These are phyloP conservation scores for Turnix velox DNA, from an alignment of 2,113 vertebrate genomes.

Conservation along the genomic window DNA sequence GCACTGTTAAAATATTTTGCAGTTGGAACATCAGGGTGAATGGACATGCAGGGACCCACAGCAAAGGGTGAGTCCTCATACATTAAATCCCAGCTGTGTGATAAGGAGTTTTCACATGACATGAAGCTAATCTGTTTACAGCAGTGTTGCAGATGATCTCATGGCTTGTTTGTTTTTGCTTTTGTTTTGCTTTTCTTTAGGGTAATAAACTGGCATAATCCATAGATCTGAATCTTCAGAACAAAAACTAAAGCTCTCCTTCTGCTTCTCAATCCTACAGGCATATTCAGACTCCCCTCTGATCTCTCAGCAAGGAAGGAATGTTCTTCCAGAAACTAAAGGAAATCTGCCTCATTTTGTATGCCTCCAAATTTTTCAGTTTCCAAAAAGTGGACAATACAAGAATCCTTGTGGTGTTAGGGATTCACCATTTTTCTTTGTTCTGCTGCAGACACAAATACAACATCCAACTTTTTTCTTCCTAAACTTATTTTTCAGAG, in stretches of 20 bases:
- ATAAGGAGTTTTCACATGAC: slow-evolving; percentile 2
- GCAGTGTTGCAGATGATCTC: slow-evolving; percentile 7
- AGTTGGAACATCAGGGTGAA: not conserved
- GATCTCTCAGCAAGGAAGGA: not conserved
- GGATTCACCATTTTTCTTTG: not conserved
- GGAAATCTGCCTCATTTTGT: not conserved
- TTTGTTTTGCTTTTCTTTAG: not conserved
- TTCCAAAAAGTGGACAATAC: not conserved
- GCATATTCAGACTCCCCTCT: not conserved
- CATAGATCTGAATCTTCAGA: slow-evolving; percentile 20
- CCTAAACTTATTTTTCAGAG: not conserved
- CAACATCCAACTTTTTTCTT: not conserved
- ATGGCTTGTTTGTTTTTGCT: not conserved
- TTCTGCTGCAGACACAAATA: not conserved
- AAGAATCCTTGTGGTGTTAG: not conserved
- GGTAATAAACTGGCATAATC: not conserved
- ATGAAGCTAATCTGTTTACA: slow-evolving; percentile 20
- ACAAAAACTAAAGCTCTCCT: slow-evolving; percentile 7
- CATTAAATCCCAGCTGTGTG: not conserved
- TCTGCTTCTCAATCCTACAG: not conserved
- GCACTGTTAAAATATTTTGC: not conserved
- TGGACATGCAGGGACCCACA: not conserved
- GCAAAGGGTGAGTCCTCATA: not conserved
- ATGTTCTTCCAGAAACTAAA: not conserved
- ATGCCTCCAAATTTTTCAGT: not conserved